Base-by-base conservation (phyloP, 2,888 invertebrate species). In the Cephus spinipes region DNA sequence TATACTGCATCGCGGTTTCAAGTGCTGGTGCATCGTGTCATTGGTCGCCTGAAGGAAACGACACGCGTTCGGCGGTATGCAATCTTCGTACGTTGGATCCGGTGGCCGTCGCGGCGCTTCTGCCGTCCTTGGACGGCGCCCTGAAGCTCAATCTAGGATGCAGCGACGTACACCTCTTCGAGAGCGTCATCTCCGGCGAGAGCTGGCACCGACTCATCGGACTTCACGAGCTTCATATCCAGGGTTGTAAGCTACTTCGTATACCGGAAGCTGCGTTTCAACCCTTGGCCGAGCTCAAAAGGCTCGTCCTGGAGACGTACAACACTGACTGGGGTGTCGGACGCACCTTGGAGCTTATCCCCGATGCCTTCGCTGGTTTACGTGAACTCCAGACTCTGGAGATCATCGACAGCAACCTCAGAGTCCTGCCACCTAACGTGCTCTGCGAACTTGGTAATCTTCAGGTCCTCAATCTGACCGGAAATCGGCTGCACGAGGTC, bases 381-480 rank as follows among this genome's bases (percentile, higher is more conserved):
- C 94, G 95, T 87, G 97, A 97, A 91, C 93, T 98, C 76, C 96
- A 96, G 90, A 94, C 94, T 79, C 92, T 97, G 87, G 96, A 97
- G 92, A 93, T 98, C 91, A 95, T 95, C 88, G 95, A 96, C 92
- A 97, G 97, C 93, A 97, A 97, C 92, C 94, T 98, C 83, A 94
- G 96, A 86, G 94, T 95, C 83, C 91, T 97, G 89, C 97, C 97
- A 73, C 95, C 96, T 85, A 95, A 95, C 86, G 94, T 95, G 82
- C 96, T 97, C 90, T 97, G 97, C 92, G 94, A 95, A 73, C 92
- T 97, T 89, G 94, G 95, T 86, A 97, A 96, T 92, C 93, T 97
- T 80, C 96, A 96, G 91, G 94, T 95, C 83, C 92, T 98, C 76
- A 98, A 98, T 93, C 93, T 98, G 88, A 97, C 97, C 76, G 93